Conservation (phyloP, 2,113 vertebrate species). For the Alaudala cheleensis region DNA sequence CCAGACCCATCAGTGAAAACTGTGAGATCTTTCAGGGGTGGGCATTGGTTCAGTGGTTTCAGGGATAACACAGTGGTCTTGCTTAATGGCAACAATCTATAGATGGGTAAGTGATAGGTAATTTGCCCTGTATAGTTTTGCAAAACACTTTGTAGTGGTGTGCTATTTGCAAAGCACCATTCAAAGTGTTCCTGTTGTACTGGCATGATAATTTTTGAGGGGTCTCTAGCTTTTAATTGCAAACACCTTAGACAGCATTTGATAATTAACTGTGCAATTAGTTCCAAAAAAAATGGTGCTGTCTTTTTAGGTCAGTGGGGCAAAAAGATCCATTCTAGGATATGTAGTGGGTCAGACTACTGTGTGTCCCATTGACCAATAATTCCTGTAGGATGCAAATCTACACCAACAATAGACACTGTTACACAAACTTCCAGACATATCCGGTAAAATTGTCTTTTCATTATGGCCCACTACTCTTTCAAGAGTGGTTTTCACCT, state of each 20-base stretch:
- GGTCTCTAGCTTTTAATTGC: not conserved
- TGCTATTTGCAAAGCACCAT: not conserved
- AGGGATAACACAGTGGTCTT: not conserved
- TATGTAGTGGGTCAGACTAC: too few relatives aligned
- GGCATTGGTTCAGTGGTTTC: not conserved
- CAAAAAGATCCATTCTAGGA: too few relatives aligned
- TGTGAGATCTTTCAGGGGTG: not conserved
- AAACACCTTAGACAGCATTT: not conserved
- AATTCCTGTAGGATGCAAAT: not conserved
- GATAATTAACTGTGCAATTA: not conserved
- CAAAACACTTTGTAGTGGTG: not conserved
- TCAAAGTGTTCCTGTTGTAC: not conserved
- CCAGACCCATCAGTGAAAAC: not conserved
- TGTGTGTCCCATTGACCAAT: too few relatives aligned
- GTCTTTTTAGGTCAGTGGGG: too few relatives aligned
- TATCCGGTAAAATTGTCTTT: not conserved
- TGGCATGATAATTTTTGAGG: not conserved
- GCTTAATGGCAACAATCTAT: too few relatives aligned
- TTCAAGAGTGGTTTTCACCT: not conserved
- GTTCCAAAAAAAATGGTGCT: too few relatives aligned
- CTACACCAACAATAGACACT: not conserved
- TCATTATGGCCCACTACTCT: not conserved
- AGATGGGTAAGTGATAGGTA: too few relatives aligned
- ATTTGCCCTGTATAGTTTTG: not conserved
- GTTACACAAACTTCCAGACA: not conserved